A percentile compares a stretch with the other conserved stretches of the same genome.
Conservation (phyloP, 2,797 vertebrate genomes). For the Hirundo rustica region DNA sequence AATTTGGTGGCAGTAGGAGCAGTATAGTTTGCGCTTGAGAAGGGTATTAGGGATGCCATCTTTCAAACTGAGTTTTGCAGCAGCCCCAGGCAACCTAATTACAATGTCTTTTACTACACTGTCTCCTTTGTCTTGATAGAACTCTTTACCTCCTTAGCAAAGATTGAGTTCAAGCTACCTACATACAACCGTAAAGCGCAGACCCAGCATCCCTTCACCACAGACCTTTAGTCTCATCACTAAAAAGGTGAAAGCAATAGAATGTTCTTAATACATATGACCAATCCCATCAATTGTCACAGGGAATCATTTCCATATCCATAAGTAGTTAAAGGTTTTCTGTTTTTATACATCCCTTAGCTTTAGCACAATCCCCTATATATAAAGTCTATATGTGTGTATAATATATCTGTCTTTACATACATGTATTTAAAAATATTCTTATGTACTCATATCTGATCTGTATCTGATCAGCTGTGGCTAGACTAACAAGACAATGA, state of each 20-base stretch:
- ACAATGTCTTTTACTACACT: background rate
- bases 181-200: background rate
- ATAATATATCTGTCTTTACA: accelerated
- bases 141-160: background rate
- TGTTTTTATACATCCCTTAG: background rate
- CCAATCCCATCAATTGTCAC: background rate
- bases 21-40: background rate
- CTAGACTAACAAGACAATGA: background rate
- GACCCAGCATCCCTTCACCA: background rate
- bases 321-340: background rate
- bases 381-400: background rate
- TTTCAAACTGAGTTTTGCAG: background rate
- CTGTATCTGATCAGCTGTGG: background rate
- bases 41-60: background rate
- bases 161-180: background rate
- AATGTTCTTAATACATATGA: background rate
- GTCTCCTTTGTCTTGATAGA: background rate
- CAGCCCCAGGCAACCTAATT: background rate
- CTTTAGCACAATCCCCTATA: background rate
- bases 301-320: background rate
- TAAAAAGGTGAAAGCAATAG: background rate
- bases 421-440: background rate
- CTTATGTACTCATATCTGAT: background rate
- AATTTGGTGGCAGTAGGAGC: background rate
- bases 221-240: background rate